Evolutionary conservation across 2,113 vertebrate species (phyloP), one percentile per base, ranked within the genome.

Genomic region (Campylomormyrus numenius): DNA sequence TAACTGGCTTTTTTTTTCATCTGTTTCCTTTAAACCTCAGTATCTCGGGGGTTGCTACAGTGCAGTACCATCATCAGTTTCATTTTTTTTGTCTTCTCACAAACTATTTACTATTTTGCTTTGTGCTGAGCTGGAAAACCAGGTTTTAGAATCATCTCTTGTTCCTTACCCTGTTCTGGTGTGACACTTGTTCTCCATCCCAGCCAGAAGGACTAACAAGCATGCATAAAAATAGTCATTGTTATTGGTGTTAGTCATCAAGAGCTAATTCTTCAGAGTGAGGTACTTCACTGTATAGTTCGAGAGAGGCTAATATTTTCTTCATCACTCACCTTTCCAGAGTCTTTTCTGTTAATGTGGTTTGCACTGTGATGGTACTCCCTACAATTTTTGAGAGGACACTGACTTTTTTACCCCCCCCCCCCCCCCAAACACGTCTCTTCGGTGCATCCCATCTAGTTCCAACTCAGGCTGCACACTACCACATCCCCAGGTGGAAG

Each of bases 381-480:
- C n/a, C n/a, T n/a, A 66, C 8, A n/a, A 9, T 66, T 27, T 66
- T 10, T 66, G 58, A 66, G 58, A 62, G 58, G 58, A 10, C 9
- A 27, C 3, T 66, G 58, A 66, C n/a, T 58, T 58, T 24, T 58
- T 24, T 8, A 0, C n/a, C 58, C n/a, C 58, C 56, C 5, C 6
- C 56, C 58, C 58, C n/a, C 58, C 58, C 58, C 58, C 0, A 35
- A 62, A 8, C 58, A n/a, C 1, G 7, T 97, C 95, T 99, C 99
- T 95, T 98, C 98, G 94, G 98, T 94, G 92, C 98, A 98, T 46
- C 98, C 98, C 9, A 27, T 66, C 58, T 66, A 11, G 9, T 27
- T 66, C 58, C 58, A 66, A 27, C n/a, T 66, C 58, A 66, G n/a
- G 17, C 58, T 66, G n/a, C 24, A 66, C 62, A 92, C 91, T 4